Evolutionary conservation across 2,113 vertebrate genomes (phyloP).

Genomic region (Boleophthalmus pectinirostris): DNA sequence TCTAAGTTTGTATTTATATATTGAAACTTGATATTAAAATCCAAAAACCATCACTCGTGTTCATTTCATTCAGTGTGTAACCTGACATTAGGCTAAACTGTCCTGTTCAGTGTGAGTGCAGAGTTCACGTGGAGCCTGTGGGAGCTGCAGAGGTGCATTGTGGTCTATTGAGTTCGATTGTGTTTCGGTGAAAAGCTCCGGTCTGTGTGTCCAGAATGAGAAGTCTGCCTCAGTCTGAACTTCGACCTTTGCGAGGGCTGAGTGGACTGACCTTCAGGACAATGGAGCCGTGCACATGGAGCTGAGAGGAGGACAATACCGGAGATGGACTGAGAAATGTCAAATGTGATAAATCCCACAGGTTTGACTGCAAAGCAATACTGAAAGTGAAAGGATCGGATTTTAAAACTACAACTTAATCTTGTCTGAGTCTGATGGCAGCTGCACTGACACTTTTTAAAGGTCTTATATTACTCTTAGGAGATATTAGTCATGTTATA

Average conservation of each 20-base stretch:
- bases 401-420: too few species aligned
- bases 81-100: not conserved
- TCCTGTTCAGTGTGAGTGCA: slow-evolving; percentile 11
- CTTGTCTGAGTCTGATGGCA: too few species aligned
- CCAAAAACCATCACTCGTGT: too few species aligned
- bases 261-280: slow-evolving; percentile 60
- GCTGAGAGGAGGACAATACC: slow-evolving; percentile 48
- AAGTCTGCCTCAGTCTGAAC: slow-evolving; percentile 43
- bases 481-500: too few species aligned
- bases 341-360: slow-evolving; percentile 35
- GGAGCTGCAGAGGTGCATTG: slow-evolving; percentile 43
- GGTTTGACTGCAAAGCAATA: slow-evolving; percentile 5
- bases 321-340: slow-evolving; percentile 45
- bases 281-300: slow-evolving; percentile 48
- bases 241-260: slow-evolving; percentile 58
- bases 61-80: not conserved
- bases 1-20: too few species aligned
- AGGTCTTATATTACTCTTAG: too few species aligned
- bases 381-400: not conserved
- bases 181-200: slow-evolving; percentile 41
- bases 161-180: slow-evolving; percentile 18
- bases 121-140: slow-evolving; percentile 40
- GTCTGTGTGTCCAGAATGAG: slow-evolving; percentile 46
- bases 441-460: too few species aligned
- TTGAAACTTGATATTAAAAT: too few species aligned